phyloP scores from a whole-genome alignment of 2,888 invertebrate species.

The Drosophila percnosoma region DNA sequence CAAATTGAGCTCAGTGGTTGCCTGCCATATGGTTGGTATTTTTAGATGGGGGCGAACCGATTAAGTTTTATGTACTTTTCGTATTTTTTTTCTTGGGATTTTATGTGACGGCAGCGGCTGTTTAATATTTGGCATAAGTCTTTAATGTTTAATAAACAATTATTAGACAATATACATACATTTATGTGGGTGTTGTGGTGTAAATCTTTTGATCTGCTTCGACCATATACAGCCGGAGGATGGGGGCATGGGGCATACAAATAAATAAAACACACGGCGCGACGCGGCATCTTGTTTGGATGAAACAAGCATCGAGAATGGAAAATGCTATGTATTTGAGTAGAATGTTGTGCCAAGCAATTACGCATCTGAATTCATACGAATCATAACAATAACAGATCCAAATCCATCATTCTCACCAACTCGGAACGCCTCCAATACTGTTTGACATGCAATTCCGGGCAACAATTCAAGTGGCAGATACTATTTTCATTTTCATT shows the following conservation, averaged over 20 bases:
- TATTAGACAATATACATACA: constrained; percentile 68
- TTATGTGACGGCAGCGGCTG: constrained; percentile 63
- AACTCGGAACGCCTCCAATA: constrained; percentile 10
- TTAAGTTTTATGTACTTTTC: constrained; percentile 69
- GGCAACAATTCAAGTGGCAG: constrained; percentile 51
- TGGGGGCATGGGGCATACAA: constrained; percentile 25
- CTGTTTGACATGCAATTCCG: constrained; percentile 62
- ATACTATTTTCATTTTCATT: not conserved
- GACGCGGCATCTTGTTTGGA: constrained; percentile 44
- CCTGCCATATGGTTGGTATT: constrained; percentile 59
- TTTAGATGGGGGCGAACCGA: constrained; percentile 19
- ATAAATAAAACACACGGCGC: constrained; percentile 58
- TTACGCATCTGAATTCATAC: constrained; percentile 69
- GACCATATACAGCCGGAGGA: constrained; percentile 15
- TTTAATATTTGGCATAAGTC: constrained; percentile 64
- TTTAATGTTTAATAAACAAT: constrained; percentile 80
- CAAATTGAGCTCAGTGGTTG: constrained; percentile 61
- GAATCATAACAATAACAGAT: constrained; percentile 79
- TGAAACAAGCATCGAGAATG: not conserved
- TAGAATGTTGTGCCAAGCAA: constrained; percentile 51
- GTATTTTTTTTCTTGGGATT: constrained; percentile 28
- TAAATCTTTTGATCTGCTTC: constrained; percentile 62
- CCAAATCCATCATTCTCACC: constrained; percentile 54
- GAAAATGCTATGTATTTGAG: not conserved
- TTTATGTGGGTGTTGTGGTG: constrained; percentile 23